These are phyloP conservation scores for Phengaris arion DNA, from an alignment of 2,888 invertebrate genomes.

Conservation along the genomic window DNA sequence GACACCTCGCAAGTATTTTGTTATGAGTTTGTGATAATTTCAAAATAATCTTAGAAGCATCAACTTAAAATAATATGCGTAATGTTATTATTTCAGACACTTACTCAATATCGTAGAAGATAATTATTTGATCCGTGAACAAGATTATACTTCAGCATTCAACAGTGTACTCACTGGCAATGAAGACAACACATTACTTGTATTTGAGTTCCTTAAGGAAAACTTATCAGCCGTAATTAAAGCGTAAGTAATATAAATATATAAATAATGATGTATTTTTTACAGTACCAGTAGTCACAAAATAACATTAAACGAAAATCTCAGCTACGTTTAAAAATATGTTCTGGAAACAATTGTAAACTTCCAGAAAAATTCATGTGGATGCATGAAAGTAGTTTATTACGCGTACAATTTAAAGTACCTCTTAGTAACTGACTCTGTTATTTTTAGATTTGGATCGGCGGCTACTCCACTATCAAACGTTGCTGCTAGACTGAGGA, in stretches of 20 bases:
- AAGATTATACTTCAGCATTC: slow-evolving; percentile 18
- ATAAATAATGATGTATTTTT: neutral
- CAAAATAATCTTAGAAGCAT: neutral
- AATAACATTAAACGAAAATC: too few species aligned
- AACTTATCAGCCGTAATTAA: neutral
- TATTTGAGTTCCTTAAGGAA: neutral
- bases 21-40: neutral
- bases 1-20: too few species aligned
- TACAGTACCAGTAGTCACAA: too few species aligned
- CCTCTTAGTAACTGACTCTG: neutral
- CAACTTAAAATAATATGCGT: neutral
- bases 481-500: slow-evolving; percentile 13
- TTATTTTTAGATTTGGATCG: slow-evolving; percentile 5
- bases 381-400: too few species aligned
- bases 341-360: too few species aligned
- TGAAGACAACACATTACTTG: slow-evolving; percentile 6
- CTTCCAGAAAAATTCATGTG: too few species aligned
- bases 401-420: too few species aligned
- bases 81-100: slow-evolving; percentile 6
- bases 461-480: slow-evolving; percentile 24
- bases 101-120: neutral
- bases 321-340: too few species aligned
- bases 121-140: neutral
- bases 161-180: slow-evolving; percentile 24
- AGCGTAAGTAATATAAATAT: neutral